phyloP scores from a whole-genome alignment of 2,797 vertebrate genomes.

The Protosalanx chinensis region DNA sequence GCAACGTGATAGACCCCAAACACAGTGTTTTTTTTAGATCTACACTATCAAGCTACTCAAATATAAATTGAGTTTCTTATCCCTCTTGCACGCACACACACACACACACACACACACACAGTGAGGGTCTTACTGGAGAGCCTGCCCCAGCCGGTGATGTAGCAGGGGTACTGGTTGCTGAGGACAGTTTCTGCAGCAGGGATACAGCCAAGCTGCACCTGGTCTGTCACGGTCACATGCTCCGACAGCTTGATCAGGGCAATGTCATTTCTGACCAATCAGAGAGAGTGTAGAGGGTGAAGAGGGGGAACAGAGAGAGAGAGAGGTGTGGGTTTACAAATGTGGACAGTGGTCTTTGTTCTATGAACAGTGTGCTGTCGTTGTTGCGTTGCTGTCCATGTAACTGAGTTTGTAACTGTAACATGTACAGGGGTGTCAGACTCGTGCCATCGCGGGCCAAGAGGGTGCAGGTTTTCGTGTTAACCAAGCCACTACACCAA shows the following conservation, averaged over 20 bases:
- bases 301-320: neutral
- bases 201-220: constrained; percentile 70
- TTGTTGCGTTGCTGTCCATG: neutral
- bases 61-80: no score
- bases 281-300: constrained; percentile 7
- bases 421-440: no score
- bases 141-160: constrained; percentile 79
- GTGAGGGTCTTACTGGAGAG: constrained; percentile 65
- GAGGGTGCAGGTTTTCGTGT: no score
- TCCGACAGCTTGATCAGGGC: constrained; percentile 79
- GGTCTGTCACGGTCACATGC: constrained; percentile 69
- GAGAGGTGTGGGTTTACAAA: neutral
- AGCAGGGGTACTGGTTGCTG: constrained; percentile 73
- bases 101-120: constrained; percentile 13
- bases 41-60: no score
- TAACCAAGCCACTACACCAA: no score
- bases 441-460: no score
- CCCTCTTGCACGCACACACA: neutral
- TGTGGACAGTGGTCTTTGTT: no score
- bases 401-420: neutral
- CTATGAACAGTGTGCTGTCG: no score
- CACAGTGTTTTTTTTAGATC: no score
- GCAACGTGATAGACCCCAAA: no score
- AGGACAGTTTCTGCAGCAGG: constrained; percentile 66
- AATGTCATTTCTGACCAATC: constrained; percentile 68